phyloP scores from a whole-genome alignment of 92 coral and sea anemone species.

The Heteractis magnifica region DNA sequence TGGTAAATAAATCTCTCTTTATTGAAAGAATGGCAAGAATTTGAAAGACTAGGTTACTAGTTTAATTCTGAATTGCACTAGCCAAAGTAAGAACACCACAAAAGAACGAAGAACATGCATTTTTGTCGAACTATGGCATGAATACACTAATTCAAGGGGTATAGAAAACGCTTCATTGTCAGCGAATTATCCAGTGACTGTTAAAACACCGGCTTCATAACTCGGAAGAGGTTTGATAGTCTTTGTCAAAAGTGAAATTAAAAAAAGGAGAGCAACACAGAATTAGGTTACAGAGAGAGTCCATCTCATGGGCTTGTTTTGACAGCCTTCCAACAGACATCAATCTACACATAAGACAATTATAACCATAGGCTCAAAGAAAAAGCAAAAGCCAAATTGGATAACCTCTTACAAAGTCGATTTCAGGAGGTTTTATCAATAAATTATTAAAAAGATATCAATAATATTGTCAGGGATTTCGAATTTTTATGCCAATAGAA shows the following conservation, averaged over 20 bases:
- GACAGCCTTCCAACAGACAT: constrained; percentile 3
- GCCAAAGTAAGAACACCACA: not conserved
- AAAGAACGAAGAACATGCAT: not conserved
- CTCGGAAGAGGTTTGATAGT: not conserved
- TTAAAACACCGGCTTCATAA: not conserved
- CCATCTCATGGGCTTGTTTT: not conserved
- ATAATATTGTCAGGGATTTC: not conserved
- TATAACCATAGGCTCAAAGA: constrained; percentile 12
- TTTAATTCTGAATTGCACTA: not conserved
- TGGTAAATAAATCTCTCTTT: not conserved
- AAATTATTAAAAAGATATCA: constrained; percentile 4
- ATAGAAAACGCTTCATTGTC: not conserved
- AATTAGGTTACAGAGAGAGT: not conserved
- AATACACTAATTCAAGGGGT: not conserved
- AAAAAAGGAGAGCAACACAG: not conserved
- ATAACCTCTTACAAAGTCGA: constrained; percentile 11
- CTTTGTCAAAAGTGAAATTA: constrained; percentile 3
- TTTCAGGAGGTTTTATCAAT: constrained; percentile 14
- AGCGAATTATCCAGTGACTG: not conserved
- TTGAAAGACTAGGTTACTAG: not conserved
- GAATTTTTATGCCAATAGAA: not conserved
- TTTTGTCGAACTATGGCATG: not conserved
- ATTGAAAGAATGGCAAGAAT: not conserved
- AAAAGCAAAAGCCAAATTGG: constrained; percentile 7
- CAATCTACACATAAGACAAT: constrained; percentile 10